A percentile compares a stretch with the other conserved stretches of the same genome.
These are phyloP conservation scores for Proisotoma minuta DNA, from an alignment of 2,888 invertebrate species.

Conservation along the genomic window DNA sequence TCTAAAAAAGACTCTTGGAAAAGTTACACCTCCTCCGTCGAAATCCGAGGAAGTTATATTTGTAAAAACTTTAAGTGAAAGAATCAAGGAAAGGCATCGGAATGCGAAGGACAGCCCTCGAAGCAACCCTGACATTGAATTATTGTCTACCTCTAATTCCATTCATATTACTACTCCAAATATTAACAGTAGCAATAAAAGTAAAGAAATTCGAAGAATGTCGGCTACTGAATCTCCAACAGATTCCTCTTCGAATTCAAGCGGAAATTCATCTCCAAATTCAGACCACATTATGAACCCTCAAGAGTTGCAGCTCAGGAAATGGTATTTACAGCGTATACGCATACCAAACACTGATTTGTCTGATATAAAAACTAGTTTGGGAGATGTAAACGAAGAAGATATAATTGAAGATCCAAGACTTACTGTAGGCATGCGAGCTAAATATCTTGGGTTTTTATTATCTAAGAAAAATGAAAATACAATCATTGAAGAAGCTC, in stretches of 20 bases:
- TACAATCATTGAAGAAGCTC: too few relatives aligned
- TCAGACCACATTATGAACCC: background rate
- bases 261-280: too few relatives aligned
- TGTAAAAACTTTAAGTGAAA: background rate
- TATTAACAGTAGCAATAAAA: background rate
- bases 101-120: background rate
- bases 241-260: background rate
- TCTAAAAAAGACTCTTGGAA: too few relatives aligned
- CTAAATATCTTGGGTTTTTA: background rate
- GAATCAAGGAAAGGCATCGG: background rate
- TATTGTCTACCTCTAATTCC: background rate
- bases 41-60: background rate
- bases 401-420: background rate
- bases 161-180: too few relatives aligned
- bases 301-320: background rate
- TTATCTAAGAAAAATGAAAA: too few relatives aligned
- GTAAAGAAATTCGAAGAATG: background rate
- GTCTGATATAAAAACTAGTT: background rate
- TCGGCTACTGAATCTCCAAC: background rate
- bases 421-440: background rate
- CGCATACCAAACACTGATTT: background rate
- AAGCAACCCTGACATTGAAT: background rate
- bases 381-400: background rate
- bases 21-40: background rate
- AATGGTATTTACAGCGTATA: background rate